Evolutionary conservation across 2,113 vertebrate species (phyloP).

Genomic region (Lampris megalopsis): DNA sequence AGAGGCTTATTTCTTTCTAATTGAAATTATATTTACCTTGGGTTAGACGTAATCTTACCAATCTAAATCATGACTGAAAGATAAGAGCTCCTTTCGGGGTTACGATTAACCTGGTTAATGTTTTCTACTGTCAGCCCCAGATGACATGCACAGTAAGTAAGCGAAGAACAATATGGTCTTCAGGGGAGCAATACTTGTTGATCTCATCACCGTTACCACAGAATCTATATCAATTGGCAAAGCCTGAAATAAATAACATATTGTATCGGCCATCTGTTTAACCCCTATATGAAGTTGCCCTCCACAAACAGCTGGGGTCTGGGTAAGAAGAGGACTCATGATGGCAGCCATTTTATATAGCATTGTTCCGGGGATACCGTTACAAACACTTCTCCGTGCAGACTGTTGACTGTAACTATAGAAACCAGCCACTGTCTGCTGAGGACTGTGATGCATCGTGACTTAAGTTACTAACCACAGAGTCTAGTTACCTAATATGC

Average conservation of each 20-base stretch:
- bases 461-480: slow-evolving; percentile 70
- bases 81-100: not conserved
- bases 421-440: slow-evolving; percentile 66
- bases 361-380: slow-evolving; percentile 55
- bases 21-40: not conserved
- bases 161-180: not conserved
- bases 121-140: not conserved
- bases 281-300: slow-evolving; percentile 27
- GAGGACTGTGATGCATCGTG: slow-evolving; percentile 56
- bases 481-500: slow-evolving; percentile 63
- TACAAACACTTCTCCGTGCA: slow-evolving; percentile 60
- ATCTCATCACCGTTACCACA: not conserved
- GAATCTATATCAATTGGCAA: slow-evolving; percentile 22
- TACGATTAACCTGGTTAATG: too few species aligned
- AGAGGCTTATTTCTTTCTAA: not conserved
- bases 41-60: not conserved
- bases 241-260: slow-evolving; percentile 5
- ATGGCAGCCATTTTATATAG: slow-evolving; percentile 48
- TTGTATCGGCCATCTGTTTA: slow-evolving; percentile 45
- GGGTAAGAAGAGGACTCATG: slow-evolving; percentile 13
- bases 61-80: not conserved
- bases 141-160: not conserved
- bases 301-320: slow-evolving; percentile 31
- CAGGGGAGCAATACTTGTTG: not conserved
- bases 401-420: slow-evolving; percentile 72